Conservation (phyloP, 2,888 invertebrate species). For the Eupithecia abbreviata region DNA sequence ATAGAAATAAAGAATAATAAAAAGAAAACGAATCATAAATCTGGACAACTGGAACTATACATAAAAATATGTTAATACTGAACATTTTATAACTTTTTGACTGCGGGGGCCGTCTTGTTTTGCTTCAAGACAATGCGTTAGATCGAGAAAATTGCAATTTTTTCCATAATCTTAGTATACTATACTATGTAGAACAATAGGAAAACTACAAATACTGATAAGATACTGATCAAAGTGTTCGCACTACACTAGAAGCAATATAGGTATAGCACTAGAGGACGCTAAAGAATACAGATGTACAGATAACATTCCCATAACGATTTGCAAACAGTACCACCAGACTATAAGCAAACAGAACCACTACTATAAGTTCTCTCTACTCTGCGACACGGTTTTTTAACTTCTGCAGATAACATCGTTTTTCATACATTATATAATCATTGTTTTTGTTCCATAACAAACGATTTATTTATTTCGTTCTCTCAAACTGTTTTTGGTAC, state of each 20-base stretch:
- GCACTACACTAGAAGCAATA: background rate
- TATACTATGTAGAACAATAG: background rate
- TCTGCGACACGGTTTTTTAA: too few species aligned
- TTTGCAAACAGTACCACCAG: constrained; percentile 26
- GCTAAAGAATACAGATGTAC: background rate
- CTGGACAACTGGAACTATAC: background rate
- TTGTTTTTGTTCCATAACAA: too few species aligned
- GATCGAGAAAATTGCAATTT: background rate
- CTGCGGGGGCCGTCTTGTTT: background rate
- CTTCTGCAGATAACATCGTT: too few species aligned
- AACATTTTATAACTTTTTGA: background rate
- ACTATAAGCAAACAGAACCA: constrained; percentile 20
- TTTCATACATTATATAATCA: too few species aligned
- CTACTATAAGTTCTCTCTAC: background rate
- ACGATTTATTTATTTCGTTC: too few species aligned
- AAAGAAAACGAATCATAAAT: background rate
- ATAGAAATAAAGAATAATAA: background rate
- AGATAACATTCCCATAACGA: constrained; percentile 9
- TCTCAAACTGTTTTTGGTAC: background rate
- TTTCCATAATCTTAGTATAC: background rate
- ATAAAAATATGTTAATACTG: background rate
- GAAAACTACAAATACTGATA: background rate
- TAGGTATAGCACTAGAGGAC: background rate
- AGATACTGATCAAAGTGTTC: background rate
- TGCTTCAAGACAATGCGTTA: background rate